phyloP scores from a whole-genome alignment of 2,888 invertebrate genomes.

The Tenthredo distinguenda region DNA sequence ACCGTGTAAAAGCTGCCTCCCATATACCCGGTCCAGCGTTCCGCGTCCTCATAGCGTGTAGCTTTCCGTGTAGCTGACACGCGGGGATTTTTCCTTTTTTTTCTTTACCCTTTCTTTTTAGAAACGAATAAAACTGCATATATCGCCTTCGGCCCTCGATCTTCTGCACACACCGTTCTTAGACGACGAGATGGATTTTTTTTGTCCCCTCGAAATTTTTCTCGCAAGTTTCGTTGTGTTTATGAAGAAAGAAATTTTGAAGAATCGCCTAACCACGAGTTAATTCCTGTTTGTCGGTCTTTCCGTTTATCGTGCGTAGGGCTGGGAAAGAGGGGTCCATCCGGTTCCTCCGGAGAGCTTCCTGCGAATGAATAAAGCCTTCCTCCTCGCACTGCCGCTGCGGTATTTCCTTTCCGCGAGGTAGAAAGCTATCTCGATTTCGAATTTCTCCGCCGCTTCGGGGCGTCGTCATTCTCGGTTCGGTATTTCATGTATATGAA shows the following conservation, averaged over 20 bases:
- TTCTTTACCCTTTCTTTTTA: neutral
- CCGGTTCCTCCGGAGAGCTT: conserved; percentile 73
- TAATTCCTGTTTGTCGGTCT: neutral
- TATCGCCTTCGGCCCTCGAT: neutral
- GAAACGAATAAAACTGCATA: neutral
- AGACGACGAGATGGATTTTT: neutral
- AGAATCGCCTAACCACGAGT: neutral
- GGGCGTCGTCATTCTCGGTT: neutral
- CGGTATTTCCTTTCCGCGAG: conserved; percentile 57
- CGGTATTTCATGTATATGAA: neutral
- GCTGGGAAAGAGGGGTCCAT: conserved; percentile 60
- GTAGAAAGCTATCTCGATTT: conserved; percentile 1
- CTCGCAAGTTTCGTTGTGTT: neutral
- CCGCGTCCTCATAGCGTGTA: conserved; percentile 31
- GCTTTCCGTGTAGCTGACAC: conserved; percentile 28
- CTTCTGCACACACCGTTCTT: neutral
- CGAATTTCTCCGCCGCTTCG: conserved; percentile 63
- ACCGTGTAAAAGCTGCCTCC: conserved; percentile 48
- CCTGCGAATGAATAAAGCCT: conserved; percentile 73
- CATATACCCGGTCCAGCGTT: conserved; percentile 2
- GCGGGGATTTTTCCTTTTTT: neutral
- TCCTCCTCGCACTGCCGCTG: conserved; percentile 53
- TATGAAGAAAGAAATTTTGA: neutral
- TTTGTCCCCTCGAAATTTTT: neutral
- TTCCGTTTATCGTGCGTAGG: neutral